A percentile compares a stretch with the other conserved stretches of the same genome.
phyloP scores from a whole-genome alignment of 2,888 invertebrate genomes.

The Parnassius mnemosyne region DNA sequence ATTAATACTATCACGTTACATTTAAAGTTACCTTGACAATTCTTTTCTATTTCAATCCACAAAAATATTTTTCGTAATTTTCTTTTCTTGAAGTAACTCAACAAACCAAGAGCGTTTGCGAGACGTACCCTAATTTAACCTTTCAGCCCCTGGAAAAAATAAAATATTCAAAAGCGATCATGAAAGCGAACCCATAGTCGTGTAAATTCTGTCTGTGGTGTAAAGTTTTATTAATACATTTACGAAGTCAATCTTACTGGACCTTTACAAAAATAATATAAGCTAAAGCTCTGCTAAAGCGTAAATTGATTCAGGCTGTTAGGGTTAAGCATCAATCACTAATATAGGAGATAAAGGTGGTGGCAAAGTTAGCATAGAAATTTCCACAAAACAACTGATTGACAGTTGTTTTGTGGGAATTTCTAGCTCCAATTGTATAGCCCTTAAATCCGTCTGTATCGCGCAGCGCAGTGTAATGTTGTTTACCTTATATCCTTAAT shows the following conservation, averaged over 20 bases:
- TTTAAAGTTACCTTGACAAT: background rate
- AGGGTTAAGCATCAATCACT: too few relatives aligned
- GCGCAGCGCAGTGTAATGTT: too few relatives aligned
- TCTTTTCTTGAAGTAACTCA: conserved; percentile 13
- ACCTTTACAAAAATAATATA: background rate
- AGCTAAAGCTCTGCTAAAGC: too few relatives aligned
- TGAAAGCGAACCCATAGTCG: conserved; percentile 54
- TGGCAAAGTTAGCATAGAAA: too few relatives aligned
- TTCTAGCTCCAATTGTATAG: too few relatives aligned
- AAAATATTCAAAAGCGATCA: conserved; percentile 65
- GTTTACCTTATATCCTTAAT: too few relatives aligned
- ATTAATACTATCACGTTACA: background rate
- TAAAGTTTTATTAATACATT: conserved; percentile 10
- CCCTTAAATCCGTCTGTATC: too few relatives aligned
- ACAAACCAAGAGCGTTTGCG: conserved; percentile 5
- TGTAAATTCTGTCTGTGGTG: conserved; percentile 31
- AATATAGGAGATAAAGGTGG: too few relatives aligned
- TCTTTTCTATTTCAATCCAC: background rate
- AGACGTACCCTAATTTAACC: conserved; percentile 19
- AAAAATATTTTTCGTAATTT: background rate
- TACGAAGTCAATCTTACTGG: conserved; percentile 6
- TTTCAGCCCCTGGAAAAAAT: conserved; percentile 44
- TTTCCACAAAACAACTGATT: too few relatives aligned
- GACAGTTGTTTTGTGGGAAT: too few relatives aligned
- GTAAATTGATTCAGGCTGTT: too few relatives aligned